Evolutionary conservation across 2,888 invertebrate genomes (phyloP), one percentile per base, ranked within the genome.

Genomic region (Caenorhabditis doughertyi): DNA sequence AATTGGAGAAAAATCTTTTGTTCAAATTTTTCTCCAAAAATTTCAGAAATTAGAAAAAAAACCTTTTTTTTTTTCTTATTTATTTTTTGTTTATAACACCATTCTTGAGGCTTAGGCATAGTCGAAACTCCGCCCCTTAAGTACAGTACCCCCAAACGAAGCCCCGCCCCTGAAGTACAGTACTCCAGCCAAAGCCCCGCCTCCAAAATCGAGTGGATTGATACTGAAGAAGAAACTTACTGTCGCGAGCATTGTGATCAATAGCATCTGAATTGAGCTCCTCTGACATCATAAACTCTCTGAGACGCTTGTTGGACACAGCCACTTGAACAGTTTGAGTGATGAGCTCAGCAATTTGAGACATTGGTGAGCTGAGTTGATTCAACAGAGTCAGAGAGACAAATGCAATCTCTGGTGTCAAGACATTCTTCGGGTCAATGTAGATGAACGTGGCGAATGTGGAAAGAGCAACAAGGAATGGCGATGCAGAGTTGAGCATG

Each of bases 371-470:
- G 92, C 97, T 95, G 91, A 98, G 95, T 91, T 98, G 96, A 94
- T 98, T 98, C 95, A 98, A 97, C 93, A 98, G 95, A 92, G 98
- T 96, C 92, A 98, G 94, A 91, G 98, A 96, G 91, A 97, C 97
- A 94, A 98, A 98, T 92, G 97, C 97, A 93, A 95, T 96, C 93
- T 95, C 86, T 1, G 91, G 91, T 7, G 91, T 91, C n/a, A 91
- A 81, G 11, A 91, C 86, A 62, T 91, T 91, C 23, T 60, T 68
- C 13, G 88, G 79, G 47, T 91, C 91, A 39, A 88, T 79, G 62
- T 83, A 84, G 55, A 90, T 87, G 80, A 89, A 91, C 5, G 91
- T 90, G 53, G 90, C 79, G 51, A 91, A 91, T 0, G 91, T 91
- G 11, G 89, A 90, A 42, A 90, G 86, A 8, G 91, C 91, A 1